phyloP scores from a whole-genome alignment of 2,888 invertebrate species.

The Allacma fusca region DNA sequence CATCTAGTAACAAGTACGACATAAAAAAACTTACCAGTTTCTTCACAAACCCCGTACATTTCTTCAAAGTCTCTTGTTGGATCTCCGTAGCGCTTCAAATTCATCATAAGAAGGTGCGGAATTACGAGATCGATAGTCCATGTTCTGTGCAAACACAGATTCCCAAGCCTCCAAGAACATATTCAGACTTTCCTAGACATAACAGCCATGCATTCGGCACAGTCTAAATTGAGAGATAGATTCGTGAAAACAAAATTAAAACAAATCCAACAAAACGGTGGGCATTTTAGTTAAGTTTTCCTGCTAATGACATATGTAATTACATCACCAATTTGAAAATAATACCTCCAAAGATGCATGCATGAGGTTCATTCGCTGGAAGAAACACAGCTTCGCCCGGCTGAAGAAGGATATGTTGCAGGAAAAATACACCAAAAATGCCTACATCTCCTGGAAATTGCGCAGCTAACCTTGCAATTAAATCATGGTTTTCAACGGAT shows the following conservation, averaged over 20 bases:
- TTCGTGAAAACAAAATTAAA: no score
- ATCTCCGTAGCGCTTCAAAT: conserved; percentile 49
- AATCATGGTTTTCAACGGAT: no score
- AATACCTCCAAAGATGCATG: conserved; percentile 93
- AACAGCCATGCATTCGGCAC: conserved; percentile 98
- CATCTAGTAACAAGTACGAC: no score
- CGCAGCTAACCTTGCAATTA: no score
- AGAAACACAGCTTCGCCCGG: conserved; percentile 94
- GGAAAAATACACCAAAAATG: conserved; percentile 86
- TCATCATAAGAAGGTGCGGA: no score
- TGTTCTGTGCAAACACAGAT: conserved; percentile 22
- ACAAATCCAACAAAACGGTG: conserved; percentile 33
- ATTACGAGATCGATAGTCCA: conserved; percentile 44
- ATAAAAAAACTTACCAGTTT: conserved; percentile 72
- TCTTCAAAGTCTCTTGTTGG: conserved; percentile 86
- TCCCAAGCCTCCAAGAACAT: conserved; percentile 42
- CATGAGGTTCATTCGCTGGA: conserved; percentile 92
- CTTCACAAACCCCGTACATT: conserved; percentile 97
- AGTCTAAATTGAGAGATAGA: conserved; percentile 72
- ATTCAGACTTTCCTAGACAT: no score
- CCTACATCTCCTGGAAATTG: no score
- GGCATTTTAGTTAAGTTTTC: background rate
- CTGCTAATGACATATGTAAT: background rate
- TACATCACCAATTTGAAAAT: no score
- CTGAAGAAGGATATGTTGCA: conserved; percentile 79